Percentiles rank a stretch among this genome's conserved stretches.
phyloP scores from a whole-genome alignment of 2,113 vertebrate genomes.

The Pandion haliaetus region DNA sequence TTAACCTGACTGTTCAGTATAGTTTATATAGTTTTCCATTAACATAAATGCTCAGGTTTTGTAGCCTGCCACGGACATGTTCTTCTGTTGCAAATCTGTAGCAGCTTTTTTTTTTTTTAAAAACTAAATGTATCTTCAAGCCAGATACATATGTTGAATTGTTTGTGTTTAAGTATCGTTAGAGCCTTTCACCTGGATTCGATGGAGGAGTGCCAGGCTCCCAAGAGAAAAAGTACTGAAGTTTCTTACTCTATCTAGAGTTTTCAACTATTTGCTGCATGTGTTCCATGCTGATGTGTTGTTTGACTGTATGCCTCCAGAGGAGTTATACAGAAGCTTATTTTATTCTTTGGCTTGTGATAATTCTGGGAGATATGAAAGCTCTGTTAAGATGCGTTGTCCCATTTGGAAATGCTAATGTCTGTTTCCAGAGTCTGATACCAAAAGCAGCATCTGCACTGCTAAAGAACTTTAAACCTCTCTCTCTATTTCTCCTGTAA shows the following conservation, averaged over 20 bases:
- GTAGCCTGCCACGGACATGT: background rate
- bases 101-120: background rate
- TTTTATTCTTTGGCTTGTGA: background rate
- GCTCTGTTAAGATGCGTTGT: background rate
- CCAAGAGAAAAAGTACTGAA: background rate
- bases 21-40: background rate
- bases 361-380: background rate
- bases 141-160: background rate
- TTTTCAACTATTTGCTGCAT: background rate
- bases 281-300: background rate
- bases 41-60: background rate
- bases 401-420: background rate
- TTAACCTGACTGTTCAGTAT: background rate
- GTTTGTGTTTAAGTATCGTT: background rate
- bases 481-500: background rate
- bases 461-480: background rate
- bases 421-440: background rate
- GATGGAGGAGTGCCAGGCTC: background rate
- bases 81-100: background rate
- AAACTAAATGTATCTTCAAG: background rate
- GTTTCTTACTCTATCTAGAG: background rate
- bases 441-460: background rate
- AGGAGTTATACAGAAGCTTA: background rate
- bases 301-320: background rate
- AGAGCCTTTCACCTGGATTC: background rate